A percentile compares a stretch with the other conserved stretches of the same genome.
phyloP scores from a whole-genome alignment of 2,797 vertebrate genomes.

The Streptopelia turtur region DNA sequence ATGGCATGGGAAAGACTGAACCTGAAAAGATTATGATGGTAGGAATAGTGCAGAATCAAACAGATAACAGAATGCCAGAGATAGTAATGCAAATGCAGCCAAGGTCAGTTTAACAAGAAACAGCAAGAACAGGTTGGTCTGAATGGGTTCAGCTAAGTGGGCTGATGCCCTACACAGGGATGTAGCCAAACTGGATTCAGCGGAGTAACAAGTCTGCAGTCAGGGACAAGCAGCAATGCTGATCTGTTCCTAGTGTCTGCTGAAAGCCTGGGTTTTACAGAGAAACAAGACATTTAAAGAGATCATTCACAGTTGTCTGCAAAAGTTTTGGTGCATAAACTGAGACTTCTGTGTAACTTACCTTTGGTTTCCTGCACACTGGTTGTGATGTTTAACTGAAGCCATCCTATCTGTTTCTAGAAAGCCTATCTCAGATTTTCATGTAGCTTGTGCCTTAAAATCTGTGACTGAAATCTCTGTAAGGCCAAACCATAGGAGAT shows the following conservation, averaged over 20 bases:
- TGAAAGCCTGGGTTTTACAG: background rate
- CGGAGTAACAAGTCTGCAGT: background rate
- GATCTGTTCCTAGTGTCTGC: background rate
- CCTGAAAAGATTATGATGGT: background rate
- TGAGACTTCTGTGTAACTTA: background rate
- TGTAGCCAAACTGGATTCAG: background rate
- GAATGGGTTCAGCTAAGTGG: background rate
- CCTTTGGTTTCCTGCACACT: background rate
- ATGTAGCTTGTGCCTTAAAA: background rate
- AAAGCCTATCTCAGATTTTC: background rate
- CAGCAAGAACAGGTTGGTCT: background rate
- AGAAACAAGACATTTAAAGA: background rate
- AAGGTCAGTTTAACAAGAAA: conserved; percentile 7
- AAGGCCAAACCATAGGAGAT: background rate
- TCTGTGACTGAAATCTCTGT: background rate
- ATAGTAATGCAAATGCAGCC: background rate
- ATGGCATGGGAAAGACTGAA: background rate
- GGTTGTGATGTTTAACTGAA: background rate
- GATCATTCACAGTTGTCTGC: background rate
- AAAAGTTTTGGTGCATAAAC: background rate
- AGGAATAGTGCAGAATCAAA: background rate
- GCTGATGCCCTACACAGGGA: accelerated
- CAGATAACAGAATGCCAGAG: background rate
- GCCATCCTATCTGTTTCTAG: background rate
- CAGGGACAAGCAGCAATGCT: background rate